Evolutionary conservation across 2,888 invertebrate species (phyloP).

Genomic region (Chironomus riparius): DNA sequence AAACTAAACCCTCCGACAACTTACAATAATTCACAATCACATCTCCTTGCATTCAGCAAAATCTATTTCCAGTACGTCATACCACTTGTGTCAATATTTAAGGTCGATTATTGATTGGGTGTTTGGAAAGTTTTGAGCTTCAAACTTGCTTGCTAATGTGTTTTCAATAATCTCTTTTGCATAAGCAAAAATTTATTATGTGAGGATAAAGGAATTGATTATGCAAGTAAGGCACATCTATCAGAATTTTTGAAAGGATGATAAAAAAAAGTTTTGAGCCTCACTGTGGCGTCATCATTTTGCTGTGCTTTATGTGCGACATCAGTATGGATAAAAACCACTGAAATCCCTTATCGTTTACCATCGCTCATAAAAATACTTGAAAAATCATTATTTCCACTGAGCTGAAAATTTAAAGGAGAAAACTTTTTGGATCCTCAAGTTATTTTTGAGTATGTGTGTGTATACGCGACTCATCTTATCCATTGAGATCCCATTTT

Average conservation of each 20-base stretch:
- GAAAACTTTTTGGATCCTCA: slow-evolving; percentile 2
- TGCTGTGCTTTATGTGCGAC: not conserved
- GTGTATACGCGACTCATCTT: not conserved
- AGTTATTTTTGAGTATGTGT: not conserved
- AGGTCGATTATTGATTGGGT: slow-evolving; percentile 25
- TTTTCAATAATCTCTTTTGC: not conserved
- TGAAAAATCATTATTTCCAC: slow-evolving; percentile 21
- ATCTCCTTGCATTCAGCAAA: not conserved
- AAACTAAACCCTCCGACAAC: too few relatives aligned
- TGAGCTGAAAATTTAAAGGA: slow-evolving; percentile 12
- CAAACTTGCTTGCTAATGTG: not conserved
- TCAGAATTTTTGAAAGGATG: not conserved
- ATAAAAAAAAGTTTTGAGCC: not conserved
- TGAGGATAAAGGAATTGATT: not conserved
- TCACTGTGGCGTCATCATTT: not conserved
- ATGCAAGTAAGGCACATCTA: not conserved
- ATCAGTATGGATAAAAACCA: not conserved
- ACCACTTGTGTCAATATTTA: slow-evolving; percentile 17
- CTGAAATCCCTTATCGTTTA: not conserved
- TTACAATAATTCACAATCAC: too few relatives aligned
- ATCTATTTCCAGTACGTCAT: too few relatives aligned
- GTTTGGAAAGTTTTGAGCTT: slow-evolving; percentile 9
- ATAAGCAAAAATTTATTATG: not conserved
- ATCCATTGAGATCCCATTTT: slow-evolving; percentile 1
- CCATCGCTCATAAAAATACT: slow-evolving; percentile 10